Percentiles rank a stretch among this genome's conserved stretches.
Conservation (phyloP, 1,140 invertebrate genomes). For the Hylaeus anthracinus region DNA sequence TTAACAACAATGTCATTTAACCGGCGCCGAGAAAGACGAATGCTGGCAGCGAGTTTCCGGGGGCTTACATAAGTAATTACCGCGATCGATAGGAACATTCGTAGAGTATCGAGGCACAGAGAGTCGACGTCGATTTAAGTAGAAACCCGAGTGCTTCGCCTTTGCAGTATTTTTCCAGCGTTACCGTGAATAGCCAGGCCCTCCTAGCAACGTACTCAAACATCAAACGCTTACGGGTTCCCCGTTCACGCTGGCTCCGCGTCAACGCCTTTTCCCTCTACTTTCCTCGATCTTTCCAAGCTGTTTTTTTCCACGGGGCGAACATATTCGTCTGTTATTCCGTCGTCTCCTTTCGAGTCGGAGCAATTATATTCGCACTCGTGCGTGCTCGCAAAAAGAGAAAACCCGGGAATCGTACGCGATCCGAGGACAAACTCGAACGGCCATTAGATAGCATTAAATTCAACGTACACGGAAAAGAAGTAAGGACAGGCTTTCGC, state of each 20-base stretch:
- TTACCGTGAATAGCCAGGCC: constrained; percentile 33
- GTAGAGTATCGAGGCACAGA: not conserved
- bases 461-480: not conserved
- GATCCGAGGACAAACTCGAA: not conserved
- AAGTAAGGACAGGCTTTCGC: not conserved
- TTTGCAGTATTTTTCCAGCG: constrained; percentile 34
- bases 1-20: constrained; percentile 1
- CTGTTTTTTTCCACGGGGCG: constrained; percentile 9
- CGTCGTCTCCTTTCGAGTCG: constrained; percentile 25
- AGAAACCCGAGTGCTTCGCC: constrained; percentile 26
- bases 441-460: constrained; percentile 23
- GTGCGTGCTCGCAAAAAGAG: not conserved
- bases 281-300: constrained; percentile 1
- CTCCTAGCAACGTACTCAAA: constrained; percentile 35
- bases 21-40: constrained; percentile 2
- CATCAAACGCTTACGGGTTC: constrained; percentile 39
- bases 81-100: constrained; percentile 30
- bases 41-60: not conserved
- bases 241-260: not conserved
- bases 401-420: constrained; percentile 14
- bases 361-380: constrained; percentile 53
- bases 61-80: constrained; percentile 45
- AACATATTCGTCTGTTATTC: constrained; percentile 38
- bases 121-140: constrained; percentile 11
- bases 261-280: not conserved